phyloP scores from a whole-genome alignment of 2,888 invertebrate genomes.

The Acronicta alni region DNA sequence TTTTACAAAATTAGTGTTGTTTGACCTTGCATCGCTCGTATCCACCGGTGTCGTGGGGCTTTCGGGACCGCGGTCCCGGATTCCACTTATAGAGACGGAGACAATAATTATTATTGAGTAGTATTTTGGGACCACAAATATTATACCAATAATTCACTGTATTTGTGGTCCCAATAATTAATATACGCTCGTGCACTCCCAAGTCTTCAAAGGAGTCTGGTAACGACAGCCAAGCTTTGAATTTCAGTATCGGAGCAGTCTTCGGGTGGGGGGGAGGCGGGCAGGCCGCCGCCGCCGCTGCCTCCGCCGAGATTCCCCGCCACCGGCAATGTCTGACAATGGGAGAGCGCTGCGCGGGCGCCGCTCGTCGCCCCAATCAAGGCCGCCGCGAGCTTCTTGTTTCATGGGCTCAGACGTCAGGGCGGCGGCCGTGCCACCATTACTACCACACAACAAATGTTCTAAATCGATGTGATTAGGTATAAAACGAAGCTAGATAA shows the following conservation, averaged over 20 bases:
- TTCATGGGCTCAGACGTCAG: conserved; percentile 90
- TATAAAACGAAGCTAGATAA: conserved; percentile 79
- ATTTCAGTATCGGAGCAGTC: conserved; percentile 96
- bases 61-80: too few relatives aligned
- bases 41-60: too few relatives aligned
- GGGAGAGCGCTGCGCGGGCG: conserved; percentile 90
- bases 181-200: too few relatives aligned
- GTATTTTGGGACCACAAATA: too few relatives aligned
- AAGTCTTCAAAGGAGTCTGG: not conserved
- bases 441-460: conserved; percentile 89
- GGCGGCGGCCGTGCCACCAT: conserved; percentile 81
- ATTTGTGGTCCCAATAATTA: too few relatives aligned
- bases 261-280: conserved; percentile 92
- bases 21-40: too few relatives aligned
- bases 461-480: conserved; percentile 89
- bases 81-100: too few relatives aligned
- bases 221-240: conserved; percentile 33
- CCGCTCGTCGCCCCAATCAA: conserved; percentile 90
- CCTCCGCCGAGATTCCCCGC: conserved; percentile 94
- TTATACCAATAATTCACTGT: too few relatives aligned
- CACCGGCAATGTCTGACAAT: conserved; percentile 94
- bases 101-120: too few relatives aligned
- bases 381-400: conserved; percentile 92
- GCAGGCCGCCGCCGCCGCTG: conserved; percentile 94
- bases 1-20: too few relatives aligned